A percentile compares a stretch with the other conserved stretches of the same genome.
Conservation (phyloP, 35 echinoderm and acorn worm genomes). For the Ptychodera flava region DNA sequence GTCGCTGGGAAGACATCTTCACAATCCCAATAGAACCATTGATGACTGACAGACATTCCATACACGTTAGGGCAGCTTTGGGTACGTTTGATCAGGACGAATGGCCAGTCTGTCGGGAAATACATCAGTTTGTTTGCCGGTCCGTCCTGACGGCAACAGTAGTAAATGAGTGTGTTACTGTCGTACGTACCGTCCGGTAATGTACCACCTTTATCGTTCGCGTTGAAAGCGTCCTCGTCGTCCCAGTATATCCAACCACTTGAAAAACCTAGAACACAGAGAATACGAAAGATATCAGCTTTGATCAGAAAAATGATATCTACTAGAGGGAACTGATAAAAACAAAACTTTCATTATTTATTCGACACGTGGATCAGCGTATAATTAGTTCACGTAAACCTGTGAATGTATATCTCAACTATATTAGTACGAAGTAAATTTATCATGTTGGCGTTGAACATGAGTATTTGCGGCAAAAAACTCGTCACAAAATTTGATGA, state of each 20-base stretch:
- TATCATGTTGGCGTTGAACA: too few species aligned
- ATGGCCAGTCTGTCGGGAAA: slow-evolving; percentile 21
- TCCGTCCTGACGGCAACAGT: slow-evolving; percentile 28
- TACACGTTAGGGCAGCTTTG: neutral
- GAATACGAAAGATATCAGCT: too few species aligned
- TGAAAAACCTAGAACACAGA: slow-evolving; percentile 5
- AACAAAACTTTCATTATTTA: too few species aligned
- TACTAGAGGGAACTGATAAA: too few species aligned
- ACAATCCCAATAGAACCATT: slow-evolving; percentile 14
- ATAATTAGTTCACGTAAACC: too few species aligned
- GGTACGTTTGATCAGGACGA: neutral
- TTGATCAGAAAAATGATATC: too few species aligned
- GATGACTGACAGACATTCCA: neutral
- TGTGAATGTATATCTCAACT: too few species aligned
- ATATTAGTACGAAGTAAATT: too few species aligned
- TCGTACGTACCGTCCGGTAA: slow-evolving; percentile 10
- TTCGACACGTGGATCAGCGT: too few species aligned
- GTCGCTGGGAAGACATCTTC: neutral
- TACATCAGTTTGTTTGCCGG: neutral
- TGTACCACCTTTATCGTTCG: neutral
- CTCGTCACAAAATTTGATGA: too few species aligned
- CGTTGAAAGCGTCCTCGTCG: slow-evolving; percentile 23
- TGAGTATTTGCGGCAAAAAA: too few species aligned
- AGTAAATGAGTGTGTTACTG: slow-evolving; percentile 12
- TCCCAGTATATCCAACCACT: slow-evolving; percentile 39